Evolutionary conservation across 2,113 vertebrate species (phyloP).

Genomic region (Oreotrochilus melanogaster): DNA sequence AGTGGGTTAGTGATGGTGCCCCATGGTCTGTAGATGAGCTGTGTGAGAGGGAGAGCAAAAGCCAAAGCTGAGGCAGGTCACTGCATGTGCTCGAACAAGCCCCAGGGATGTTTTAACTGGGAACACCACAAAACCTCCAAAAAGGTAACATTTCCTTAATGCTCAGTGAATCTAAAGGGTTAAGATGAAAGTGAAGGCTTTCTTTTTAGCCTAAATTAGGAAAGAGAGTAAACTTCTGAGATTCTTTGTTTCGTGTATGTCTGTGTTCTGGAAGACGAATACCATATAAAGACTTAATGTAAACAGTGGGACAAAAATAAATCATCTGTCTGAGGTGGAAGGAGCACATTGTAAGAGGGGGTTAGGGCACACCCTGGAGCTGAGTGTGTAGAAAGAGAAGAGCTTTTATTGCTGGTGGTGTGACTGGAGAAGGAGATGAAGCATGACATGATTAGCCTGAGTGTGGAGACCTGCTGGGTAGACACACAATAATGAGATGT

Average conservation of each 20-base stretch:
- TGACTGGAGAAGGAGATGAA: not conserved
- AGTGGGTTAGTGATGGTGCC: not conserved
- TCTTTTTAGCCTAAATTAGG: not conserved
- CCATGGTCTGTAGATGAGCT: not conserved
- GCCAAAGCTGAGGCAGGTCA: not conserved
- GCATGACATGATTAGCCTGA: not conserved
- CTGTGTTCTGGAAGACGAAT: not conserved
- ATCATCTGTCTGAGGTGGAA: not conserved
- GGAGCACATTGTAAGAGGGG: not conserved
- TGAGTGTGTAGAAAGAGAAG: not conserved
- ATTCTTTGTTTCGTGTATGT: not conserved
- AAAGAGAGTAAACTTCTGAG: not conserved
- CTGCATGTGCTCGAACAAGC: rapidly evolving
- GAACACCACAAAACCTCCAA: not conserved
- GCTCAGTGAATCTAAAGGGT: not conserved
- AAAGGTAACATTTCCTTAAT: not conserved
- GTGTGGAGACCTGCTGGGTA: not conserved
- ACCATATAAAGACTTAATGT: slow-evolving; percentile 14
- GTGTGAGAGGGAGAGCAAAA: not conserved
- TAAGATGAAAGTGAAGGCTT: not conserved
- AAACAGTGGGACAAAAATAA: not conserved
- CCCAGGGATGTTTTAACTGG: not conserved
- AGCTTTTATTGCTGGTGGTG: not conserved
- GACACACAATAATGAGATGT: not conserved
- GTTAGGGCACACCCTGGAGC: not conserved